Evolutionary conservation across 2,113 vertebrate species (phyloP), one percentile per base, ranked within the genome.

Genomic region (Centropus bengalensis): DNA sequence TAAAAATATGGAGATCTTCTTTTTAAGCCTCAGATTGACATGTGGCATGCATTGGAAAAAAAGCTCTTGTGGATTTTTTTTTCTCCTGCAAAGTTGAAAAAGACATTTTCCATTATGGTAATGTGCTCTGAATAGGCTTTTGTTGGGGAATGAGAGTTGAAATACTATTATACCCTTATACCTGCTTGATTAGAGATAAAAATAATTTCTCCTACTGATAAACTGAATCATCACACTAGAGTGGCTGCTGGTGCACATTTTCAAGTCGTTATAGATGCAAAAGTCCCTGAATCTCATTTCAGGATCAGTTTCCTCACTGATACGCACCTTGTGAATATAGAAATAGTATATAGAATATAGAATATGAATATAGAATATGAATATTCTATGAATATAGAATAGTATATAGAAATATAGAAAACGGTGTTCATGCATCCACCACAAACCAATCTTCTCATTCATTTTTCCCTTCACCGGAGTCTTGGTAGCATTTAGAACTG

Each of bases 131-230:
- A 64, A 88, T 77, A 76, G 71, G 68, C 4, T 54, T 79, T 60
- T 74, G 60, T 42, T 1, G 6, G 0, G 7, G 15, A 5, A 59
- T 23, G 63, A 60, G 40, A 66, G 32, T 54, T 82, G 63, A 92
- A 91, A 69, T 74, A 58, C 55, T 76, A 73, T 95, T 96, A 49
- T 78, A 52, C 86, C 91, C 76, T 95, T 93, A 56, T 20, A 96
- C 80, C 75, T 90, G 75, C 95, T 96, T 96, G 94, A 94, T 95
- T 94, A 93, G 64, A 90, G 92, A 91, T 67, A 91, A 91, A 96
- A 96, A 91, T 88, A 91, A 71, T 85, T 55, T 95, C 59, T 95
- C 88, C 82, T 88, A 63, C 94, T 96, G 95, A 86, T 62, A 83
- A 88, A 90, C 59, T 88, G 67, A 88, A 95, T 88, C 90, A 81